Conservation (phyloP, 2,797 vertebrate species). For the Pipistrellus pygmaeus region DNA sequence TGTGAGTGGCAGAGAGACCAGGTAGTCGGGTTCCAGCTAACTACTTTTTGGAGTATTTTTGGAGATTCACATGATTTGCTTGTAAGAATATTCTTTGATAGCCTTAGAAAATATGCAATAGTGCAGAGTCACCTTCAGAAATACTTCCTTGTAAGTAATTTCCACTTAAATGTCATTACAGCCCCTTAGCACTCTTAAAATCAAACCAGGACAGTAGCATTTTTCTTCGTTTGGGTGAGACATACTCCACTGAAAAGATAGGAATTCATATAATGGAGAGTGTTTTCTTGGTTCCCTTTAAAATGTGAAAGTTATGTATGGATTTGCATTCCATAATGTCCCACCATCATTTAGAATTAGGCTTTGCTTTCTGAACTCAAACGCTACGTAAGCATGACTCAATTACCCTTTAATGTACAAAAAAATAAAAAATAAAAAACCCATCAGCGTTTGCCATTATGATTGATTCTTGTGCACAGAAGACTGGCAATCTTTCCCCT, state of each 20-base stretch:
- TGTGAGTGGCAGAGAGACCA: background rate
- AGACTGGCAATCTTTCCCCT: conserved; percentile 70
- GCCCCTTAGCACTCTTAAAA: background rate
- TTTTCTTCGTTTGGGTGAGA: background rate
- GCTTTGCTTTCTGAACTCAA: conserved; percentile 82
- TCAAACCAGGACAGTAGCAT: background rate
- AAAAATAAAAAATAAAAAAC: conserved; percentile 64
- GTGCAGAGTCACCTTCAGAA: background rate
- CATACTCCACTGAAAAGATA: conserved; percentile 58
- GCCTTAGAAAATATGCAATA: background rate
- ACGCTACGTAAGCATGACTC: conserved; percentile 79
- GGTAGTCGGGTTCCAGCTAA: background rate
- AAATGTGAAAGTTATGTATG: conserved; percentile 85
- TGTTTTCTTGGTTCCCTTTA: conserved; percentile 73
- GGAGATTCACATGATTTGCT: background rate
- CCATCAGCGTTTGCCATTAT: conserved; percentile 84
- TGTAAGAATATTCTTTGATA: conserved; percentile 36
- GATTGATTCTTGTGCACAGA: conserved; percentile 81
- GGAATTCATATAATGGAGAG: conserved; percentile 30
- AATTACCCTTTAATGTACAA: conserved; percentile 88
- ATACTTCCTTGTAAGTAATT: conserved; percentile 32
- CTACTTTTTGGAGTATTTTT: conserved; percentile 38
- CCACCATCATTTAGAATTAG: conserved; percentile 77
- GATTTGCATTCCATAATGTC: conserved; percentile 80
- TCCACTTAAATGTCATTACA: background rate